Evolutionary conservation across 2,797 vertebrate genomes (phyloP).

Genomic region (Diceros bicornis): DNA sequence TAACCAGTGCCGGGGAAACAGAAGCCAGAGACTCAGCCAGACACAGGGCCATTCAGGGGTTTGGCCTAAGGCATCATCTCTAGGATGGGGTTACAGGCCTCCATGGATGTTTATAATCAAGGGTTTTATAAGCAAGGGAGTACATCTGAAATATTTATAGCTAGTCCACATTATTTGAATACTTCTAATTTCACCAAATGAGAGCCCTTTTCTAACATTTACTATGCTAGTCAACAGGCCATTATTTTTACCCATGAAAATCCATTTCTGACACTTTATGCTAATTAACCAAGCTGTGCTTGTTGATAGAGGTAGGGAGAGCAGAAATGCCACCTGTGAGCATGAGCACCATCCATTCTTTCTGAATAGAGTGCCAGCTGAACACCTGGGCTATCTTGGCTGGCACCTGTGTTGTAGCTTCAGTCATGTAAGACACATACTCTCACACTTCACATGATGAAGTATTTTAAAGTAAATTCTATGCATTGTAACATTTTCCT

Average conservation of each 20-base stretch:
- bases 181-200: not conserved
- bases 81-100: not conserved
- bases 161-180: not conserved
- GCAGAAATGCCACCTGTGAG: not conserved
- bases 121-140: not conserved
- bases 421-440: not conserved
- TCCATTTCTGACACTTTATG: slow-evolving; percentile 43
- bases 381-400: not conserved
- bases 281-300: slow-evolving; percentile 38
- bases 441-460: slow-evolving; percentile 13
- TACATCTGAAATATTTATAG: not conserved
- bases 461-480: slow-evolving; percentile 49
- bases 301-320: not conserved
- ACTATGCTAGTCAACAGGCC: not conserved
- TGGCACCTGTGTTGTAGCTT: not conserved
- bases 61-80: not conserved
- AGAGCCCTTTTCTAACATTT: not conserved
- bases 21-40: not conserved
- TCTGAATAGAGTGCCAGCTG: not conserved
- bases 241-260: slow-evolving; percentile 32
- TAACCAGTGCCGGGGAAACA: not conserved
- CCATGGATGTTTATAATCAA: not conserved
- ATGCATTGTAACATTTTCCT: slow-evolving; percentile 66
- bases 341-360: not conserved
- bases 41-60: not conserved